Percentiles rank a stretch among this genome's conserved stretches.
Conservation (phyloP, 2,113 vertebrate genomes). For the Amphiprion ocellaris region DNA sequence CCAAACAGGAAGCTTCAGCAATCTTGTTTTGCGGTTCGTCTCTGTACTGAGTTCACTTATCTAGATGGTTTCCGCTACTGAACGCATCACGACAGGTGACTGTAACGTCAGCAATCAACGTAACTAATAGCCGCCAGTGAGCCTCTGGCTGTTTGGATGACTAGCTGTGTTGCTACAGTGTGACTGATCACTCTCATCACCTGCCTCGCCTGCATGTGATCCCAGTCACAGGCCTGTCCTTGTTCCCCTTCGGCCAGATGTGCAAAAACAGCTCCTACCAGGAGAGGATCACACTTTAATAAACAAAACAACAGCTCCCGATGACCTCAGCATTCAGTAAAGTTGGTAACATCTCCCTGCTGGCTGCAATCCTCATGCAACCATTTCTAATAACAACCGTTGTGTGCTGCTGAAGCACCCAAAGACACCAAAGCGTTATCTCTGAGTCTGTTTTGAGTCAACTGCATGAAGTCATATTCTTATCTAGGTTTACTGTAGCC, state of each 20-base stretch:
- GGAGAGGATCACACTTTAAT: conserved; percentile 47
- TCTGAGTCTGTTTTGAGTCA: conserved; percentile 16
- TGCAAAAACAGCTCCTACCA: conserved; percentile 65
- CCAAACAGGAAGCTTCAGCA: neutral
- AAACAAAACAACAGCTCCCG: conserved; percentile 62
- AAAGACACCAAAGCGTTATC: conserved; percentile 2
- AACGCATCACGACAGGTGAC: conserved; percentile 56
- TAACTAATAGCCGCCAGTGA: conserved; percentile 43
- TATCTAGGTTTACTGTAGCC: conserved; percentile 6
- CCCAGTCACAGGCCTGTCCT: conserved; percentile 78
- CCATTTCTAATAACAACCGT: neutral
- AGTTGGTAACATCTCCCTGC: conserved; percentile 15
- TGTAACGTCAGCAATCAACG: conserved; percentile 39
- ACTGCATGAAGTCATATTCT: neutral
- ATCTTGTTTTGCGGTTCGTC: neutral
- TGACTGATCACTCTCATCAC: conserved; percentile 80
- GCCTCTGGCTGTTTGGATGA: conserved; percentile 75
- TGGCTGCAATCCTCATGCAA: neutral
- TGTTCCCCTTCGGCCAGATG: conserved; percentile 80
- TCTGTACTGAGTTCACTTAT: neutral
- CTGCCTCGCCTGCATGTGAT: conserved; percentile 84
- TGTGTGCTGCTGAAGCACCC: conserved; percentile 15
- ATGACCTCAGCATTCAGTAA: conserved; percentile 5
- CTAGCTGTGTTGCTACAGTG: conserved; percentile 72
- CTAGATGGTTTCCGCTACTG: conserved; percentile 4